Evolutionary conservation across 2,113 vertebrate genomes (phyloP), one percentile per base, ranked within the genome.

Genomic region (Nyctereutes procyonoides): DNA sequence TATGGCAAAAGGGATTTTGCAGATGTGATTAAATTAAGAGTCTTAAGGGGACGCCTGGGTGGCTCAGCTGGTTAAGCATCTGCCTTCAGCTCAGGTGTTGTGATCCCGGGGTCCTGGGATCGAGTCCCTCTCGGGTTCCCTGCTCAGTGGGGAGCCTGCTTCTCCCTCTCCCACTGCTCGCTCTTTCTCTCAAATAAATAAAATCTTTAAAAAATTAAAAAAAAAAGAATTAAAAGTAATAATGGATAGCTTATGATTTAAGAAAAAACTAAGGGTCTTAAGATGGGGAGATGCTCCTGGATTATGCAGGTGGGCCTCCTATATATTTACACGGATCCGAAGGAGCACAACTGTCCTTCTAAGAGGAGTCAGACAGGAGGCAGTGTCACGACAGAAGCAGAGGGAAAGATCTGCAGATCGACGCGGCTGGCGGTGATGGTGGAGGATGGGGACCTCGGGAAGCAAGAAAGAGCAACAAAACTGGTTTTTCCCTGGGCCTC

Each of bases 341-440:
- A 67, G 26, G 38, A 67, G 19, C 60, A 77, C 28, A 5, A 5
- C 2, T 1, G 30, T 16, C n/a, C 51, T 55, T 22, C 15, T 4
- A n/a, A 38, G 88, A 74, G 51, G 71, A 38, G 22, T 51, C 24
- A 30, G 38, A 2, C 2, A 20, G 51, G 16, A 5, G 10, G 20
- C 1, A 6, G 12, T 2, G 5, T 3, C 20, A 8, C 3, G 12
- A 38, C 32, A 13, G 76, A 43, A 24, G 67, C 26, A 48, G 48
- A 74, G 15, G 30, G 5, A 2, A 0, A 30, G 15, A 10, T 32
- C 35, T 20, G n/a, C 3, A 10, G 69, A 73, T 20, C 20, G 11
- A 2, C 2, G 1, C 2, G 48, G 73, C 26, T 6, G 62, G 43
- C 76, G 32, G 6, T 67, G 51, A 13, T 13, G 1, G 0, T 5